These are phyloP conservation scores for Colossoma macropomum DNA, from an alignment of 2,113 vertebrate species.

Conservation along the genomic window DNA sequence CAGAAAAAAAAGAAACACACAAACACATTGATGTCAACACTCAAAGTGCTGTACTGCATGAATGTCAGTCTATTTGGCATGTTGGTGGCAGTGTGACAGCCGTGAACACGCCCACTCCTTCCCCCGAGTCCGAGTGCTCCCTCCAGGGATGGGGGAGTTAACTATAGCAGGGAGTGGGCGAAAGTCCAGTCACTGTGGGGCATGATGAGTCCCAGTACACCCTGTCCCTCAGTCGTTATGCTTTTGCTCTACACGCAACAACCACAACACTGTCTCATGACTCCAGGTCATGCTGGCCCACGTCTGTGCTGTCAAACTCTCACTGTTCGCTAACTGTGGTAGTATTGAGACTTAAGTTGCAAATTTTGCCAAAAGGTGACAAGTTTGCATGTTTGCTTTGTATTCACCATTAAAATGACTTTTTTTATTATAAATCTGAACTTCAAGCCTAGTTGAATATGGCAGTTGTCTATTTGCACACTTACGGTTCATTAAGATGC, in stretches of 20 bases:
- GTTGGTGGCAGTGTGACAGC: constrained; percentile 22
- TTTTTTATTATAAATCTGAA: too few species aligned
- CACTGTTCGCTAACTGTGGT: background rate
- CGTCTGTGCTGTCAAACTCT: constrained; percentile 21
- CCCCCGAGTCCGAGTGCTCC: constrained; percentile 8
- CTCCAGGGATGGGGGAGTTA: constrained; percentile 34
- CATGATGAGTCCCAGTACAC: constrained; percentile 21
- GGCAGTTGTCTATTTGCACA: too few species aligned
- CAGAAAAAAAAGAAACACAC: background rate
- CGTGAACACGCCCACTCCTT: constrained; percentile 32
- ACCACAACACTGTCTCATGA: constrained; percentile 12
- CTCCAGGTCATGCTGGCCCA: background rate
- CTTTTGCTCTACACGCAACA: constrained; percentile 31
- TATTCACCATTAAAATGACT: too few species aligned
- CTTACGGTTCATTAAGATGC: too few species aligned
- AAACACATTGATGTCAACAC: background rate
- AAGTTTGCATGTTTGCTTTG: too few species aligned
- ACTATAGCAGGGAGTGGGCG: constrained; percentile 32
- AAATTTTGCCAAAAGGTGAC: background rate
- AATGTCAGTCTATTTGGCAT: constrained; percentile 25
- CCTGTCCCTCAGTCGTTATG: constrained; percentile 11
- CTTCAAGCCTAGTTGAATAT: too few species aligned
- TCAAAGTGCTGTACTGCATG: background rate
- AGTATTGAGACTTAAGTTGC: background rate
- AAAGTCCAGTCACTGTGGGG: background rate